Evolutionary conservation across 2,113 vertebrate genomes (phyloP), one percentile per base, ranked within the genome.

Genomic region (Calyptommatus sinebrachiatus): DNA sequence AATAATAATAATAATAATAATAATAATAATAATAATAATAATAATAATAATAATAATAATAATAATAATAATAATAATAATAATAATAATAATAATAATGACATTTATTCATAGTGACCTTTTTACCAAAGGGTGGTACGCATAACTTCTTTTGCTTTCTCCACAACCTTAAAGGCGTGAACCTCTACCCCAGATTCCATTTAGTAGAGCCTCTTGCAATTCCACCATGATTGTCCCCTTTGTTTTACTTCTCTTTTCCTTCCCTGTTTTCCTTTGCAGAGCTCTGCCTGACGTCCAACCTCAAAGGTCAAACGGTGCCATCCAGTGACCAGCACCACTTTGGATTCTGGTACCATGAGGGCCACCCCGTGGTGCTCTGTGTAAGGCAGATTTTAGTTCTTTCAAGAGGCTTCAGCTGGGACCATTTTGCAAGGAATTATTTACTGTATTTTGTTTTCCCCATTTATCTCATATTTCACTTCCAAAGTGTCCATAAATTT

Each of bases 211-310:
- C n/a, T n/a, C n/a, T n/a, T n/a, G n/a, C n/a, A n/a, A n/a, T n/a
- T n/a, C n/a, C 26, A 18, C n/a, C 68, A 46, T 22, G 1, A 66
- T 66, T 10, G 21, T 2, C 21, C 7, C n/a, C 18, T 41, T 11
- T 8, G 31, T 81, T 68, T 4, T 79, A 63, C 26, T 28, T 67
- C 16, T 18, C 5, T 16, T 7, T 9, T 12, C 48, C 67, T 62
- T 63, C 6, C 46, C 53, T 18, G 20, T 50, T n/a, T 50, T 62
- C 45, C 76, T 29, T 16, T 79, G 78, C 88, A 99, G 98, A 99
- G 91, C 88, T 99, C 45, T 99, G 98, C 86, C 85, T 99, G 92
- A 99, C 98, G 4, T 99, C 98, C 78, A 99, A 99, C 73, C 90
- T 99, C 83, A 99, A 97, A 93, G 96, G 95, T 83, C 94, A 97